Base-by-base conservation (phyloP, 2,113 vertebrate genomes). In the Australoheros scitulus region DNA sequence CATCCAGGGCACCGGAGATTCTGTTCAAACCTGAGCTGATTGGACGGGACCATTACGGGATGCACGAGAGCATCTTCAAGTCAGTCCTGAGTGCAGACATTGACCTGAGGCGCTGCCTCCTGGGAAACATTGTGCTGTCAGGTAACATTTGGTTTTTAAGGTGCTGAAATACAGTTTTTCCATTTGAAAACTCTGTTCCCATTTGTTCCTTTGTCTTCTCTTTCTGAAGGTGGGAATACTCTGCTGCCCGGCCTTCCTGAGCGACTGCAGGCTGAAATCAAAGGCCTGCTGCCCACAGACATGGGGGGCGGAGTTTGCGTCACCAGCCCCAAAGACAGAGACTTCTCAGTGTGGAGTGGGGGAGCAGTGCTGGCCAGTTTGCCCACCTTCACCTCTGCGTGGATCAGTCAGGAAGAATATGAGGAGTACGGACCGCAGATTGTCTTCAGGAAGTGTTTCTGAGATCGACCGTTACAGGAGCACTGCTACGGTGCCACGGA, bases 391-490 rank as follows among this genome's bases (percentile, higher is more conserved):
- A 29, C 50, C 80, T 81, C 85, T 0, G 91, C 92, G 1, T 96
- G 96, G 95, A 95, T 96, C 92, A 92, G 92, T 58, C 91, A 47
- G 22, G 91, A 93, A 0, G 96, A 96, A 24, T 96, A 96, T 0
- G 92, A 95, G 9, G 95, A 96, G 72, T 88, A 87, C 1, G 95
- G 95, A 1, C 93, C 95, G 0, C 90, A 92, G 77, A 95, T 96
- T 0, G 93, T 96, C 72, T 92, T 93, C 90, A 95, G 95, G 83
- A 96, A 95, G 85, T 96, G 95, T 57, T 96, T 96, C 88, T 96
- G 89, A 96, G 50, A 4, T 3, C 1, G 22, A 18, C 52, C 2
- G 11, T 18, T 26, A 26, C 24, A 26, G 3, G 26, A 26, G 26
- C 26, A 3, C 26, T 26, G 26, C 26, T 26, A 26, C 3, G 26